These are phyloP conservation scores for Microctonus aethiopoides DNA, from an alignment of 2,888 invertebrate species.

Conservation along the genomic window DNA sequence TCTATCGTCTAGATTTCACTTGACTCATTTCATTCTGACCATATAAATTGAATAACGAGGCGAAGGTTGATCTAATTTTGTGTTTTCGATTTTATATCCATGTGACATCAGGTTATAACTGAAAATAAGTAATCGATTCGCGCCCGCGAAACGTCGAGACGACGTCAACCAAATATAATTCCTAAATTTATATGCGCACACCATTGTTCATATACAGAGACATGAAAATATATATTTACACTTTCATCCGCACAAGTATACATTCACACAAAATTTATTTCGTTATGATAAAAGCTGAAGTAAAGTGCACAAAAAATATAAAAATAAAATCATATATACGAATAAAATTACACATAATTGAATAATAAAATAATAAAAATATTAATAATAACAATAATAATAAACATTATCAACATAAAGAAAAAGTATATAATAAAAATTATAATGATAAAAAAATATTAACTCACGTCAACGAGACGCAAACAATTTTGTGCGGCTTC, in stretches of 20 bases:
- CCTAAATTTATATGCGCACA: not conserved
- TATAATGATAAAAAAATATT: not conserved
- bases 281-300: not conserved
- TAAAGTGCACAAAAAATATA: not conserved
- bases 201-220: conserved; percentile 12
- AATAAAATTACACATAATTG: not conserved
- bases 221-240: too few species aligned
- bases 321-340: not conserved
- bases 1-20: not conserved
- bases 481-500: conserved; percentile 50
- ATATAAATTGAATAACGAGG: conserved; percentile 17
- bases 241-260: not conserved
- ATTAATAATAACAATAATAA: not conserved
- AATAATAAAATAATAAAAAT: not conserved
- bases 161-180: conserved; percentile 11
- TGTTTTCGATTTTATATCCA: conserved; percentile 31
- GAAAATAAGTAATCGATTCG: conserved; percentile 40
- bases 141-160: not conserved
- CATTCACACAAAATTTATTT: not conserved
- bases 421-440: not conserved
- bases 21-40: not conserved
- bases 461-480: conserved; percentile 35
- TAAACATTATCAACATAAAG: too few species aligned
- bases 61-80: conserved; percentile 35
- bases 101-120: conserved; percentile 6